Evolutionary conservation across 92 coral and sea anemone species (phyloP), one percentile per base, ranked within the genome.

Genomic region (Epizoanthus fatuus): DNA sequence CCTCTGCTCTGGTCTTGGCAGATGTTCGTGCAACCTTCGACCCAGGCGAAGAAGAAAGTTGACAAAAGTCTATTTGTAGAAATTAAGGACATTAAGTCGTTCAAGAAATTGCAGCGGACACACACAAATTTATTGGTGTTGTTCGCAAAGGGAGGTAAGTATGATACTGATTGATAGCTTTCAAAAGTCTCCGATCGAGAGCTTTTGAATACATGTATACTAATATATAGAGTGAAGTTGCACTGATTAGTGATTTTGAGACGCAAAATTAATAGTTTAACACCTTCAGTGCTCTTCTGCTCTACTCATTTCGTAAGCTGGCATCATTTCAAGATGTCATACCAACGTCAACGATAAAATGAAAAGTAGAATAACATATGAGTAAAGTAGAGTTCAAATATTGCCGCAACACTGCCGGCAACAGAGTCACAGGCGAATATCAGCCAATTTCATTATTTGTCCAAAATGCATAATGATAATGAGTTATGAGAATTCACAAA

Each of bases 101-200:
- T 97, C 83, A 97, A 97, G 92, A 97, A 97, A 84, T 86, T 97
- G 57, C 95, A 92, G 45, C 84, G 96, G 74, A 97, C 99, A 7
- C 98, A 97, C 76, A 97, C 96, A 40, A 97, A 97, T 85, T 87
- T 97, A 53, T 81, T 97, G 63, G 98, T 95, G 58, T 66, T 97
- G 63, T 97, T 97, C 78, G 90, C 97, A 1, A 90, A 95, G 67
- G 88, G 91, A 72, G 99, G 98, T 97, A 74, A 83, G 98, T 81
- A 11, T 47, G 52, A 47, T 6, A 6, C 1, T 7, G 7, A 15
- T 53, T 25, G 15, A 16, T 5, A 62, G 14, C 35, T 63, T 15
- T 45, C 82, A 39, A 53, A 57, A 81, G 69, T 82, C 74, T 71
- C 58, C 64, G 58, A 51, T 67, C 64, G 38, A 75, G 14, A 12